Conservation (phyloP, 2,888 invertebrate genomes). For the Eledone cirrhosa region DNA sequence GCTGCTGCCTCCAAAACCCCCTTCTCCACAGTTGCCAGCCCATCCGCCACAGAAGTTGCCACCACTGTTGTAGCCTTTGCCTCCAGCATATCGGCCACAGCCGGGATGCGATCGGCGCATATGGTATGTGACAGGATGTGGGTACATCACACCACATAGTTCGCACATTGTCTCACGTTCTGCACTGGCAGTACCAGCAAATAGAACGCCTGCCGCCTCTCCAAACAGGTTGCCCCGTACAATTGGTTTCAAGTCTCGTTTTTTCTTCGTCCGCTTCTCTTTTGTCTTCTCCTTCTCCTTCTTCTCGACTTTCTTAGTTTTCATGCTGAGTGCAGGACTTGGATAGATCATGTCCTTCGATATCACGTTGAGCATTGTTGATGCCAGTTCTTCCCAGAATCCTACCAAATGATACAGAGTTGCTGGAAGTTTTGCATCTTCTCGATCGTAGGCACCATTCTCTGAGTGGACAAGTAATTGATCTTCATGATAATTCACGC, state of each 20-base stretch:
- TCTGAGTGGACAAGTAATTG: conserved; percentile 1
- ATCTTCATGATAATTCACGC: conserved; percentile 35
- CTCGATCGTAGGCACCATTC: conserved; percentile 33
- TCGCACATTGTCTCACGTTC: conserved; percentile 77
- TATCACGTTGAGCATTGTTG: conserved; percentile 71
- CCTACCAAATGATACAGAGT: conserved; percentile 86
- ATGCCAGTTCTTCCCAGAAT: conserved; percentile 85
- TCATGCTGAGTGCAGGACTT: conserved; percentile 69
- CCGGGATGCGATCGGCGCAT: conserved; percentile 91
- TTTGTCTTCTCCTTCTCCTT: conserved; percentile 60
- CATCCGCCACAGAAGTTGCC: conserved; percentile 88
- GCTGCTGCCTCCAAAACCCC: conserved; percentile 78
- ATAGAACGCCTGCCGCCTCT: conserved; percentile 50
- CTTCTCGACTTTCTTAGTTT: conserved; percentile 53
- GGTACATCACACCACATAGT: conserved; percentile 77
- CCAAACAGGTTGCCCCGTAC: conserved; percentile 53
- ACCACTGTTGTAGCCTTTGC: conserved; percentile 90
- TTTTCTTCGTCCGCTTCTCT: conserved; percentile 70
- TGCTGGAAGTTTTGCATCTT: conserved; percentile 75
- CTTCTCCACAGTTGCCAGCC: conserved; percentile 89
- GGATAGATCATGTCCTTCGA: conserved; percentile 74
- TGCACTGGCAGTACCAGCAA: conserved; percentile 32
- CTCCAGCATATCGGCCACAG: conserved; percentile 85
- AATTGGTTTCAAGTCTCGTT: conserved; percentile 68
- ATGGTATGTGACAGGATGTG: conserved; percentile 86